Evolutionary conservation across 2,797 vertebrate genomes (phyloP).

Genomic region (Leptoclinus maculatus): DNA sequence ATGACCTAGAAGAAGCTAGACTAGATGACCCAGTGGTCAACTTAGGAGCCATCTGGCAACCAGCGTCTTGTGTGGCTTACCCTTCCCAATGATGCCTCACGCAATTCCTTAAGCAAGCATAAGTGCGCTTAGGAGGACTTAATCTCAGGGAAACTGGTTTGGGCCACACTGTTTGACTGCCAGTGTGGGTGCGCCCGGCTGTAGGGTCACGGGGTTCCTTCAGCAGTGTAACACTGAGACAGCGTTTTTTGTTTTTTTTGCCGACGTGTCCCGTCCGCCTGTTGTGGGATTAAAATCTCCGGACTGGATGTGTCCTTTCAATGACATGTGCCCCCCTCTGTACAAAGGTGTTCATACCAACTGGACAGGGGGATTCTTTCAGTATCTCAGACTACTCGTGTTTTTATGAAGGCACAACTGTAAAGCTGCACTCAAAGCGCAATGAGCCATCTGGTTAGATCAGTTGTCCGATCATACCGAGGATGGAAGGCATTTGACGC

Average conservation of each 20-base stretch:
- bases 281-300: slow-evolving; percentile 53
- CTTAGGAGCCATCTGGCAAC: slow-evolving; percentile 83
- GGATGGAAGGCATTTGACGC: slow-evolving; percentile 29
- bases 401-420: slow-evolving; percentile 33
- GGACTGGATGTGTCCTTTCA: slow-evolving; percentile 31
- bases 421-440: slow-evolving; percentile 34
- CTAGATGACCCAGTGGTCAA: slow-evolving; percentile 82
- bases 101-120: slow-evolving; percentile 82
- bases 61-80: slow-evolving; percentile 78
- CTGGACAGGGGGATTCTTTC: slow-evolving; percentile 11
- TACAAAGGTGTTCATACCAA: slow-evolving; percentile 27
- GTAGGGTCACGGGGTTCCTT: slow-evolving; percentile 74
- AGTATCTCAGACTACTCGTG: slow-evolving; percentile 21
- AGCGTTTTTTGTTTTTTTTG: slow-evolving; percentile 15
- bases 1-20: slow-evolving; percentile 82
- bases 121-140: slow-evolving; percentile 81
- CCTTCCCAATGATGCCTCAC: slow-evolving; percentile 74
- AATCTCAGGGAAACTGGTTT: slow-evolving; percentile 81
- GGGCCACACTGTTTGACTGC: slow-evolving; percentile 62
- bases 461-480: slow-evolving; percentile 30
- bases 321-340: slow-evolving; percentile 18
- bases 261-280: slow-evolving; percentile 22
- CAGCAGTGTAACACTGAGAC: slow-evolving; percentile 53
- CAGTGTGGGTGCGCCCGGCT: slow-evolving; percentile 55
- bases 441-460: slow-evolving; percentile 41